These are phyloP conservation scores for Hypsibius dujardini DNA, from an alignment of 1,140 invertebrate genomes.

Conservation along the genomic window DNA sequence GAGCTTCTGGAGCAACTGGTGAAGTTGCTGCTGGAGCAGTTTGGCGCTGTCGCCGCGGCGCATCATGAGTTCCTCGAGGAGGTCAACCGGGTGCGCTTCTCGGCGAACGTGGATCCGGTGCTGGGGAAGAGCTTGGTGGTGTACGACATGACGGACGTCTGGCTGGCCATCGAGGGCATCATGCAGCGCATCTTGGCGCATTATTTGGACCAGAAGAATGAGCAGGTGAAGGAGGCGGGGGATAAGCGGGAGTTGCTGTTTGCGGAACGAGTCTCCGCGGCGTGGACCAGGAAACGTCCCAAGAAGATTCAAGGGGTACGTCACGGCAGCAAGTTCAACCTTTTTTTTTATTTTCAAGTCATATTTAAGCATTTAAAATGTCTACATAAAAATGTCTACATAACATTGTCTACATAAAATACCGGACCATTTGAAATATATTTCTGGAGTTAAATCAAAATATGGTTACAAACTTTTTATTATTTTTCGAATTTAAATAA, in stretches of 20 bases:
- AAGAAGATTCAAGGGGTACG: not conserved
- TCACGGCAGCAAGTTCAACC: too few species aligned
- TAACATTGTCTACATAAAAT: too few species aligned
- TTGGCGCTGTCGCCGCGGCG: not conserved
- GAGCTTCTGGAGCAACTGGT: slow-evolving; percentile 5
- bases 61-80: not conserved
- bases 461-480: too few species aligned
- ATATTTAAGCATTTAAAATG: too few species aligned
- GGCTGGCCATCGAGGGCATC: slow-evolving; percentile 10
- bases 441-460: too few species aligned
- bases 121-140: not conserved
- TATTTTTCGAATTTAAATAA: too few species aligned
- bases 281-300: slow-evolving; percentile 11
- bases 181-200: slow-evolving; percentile 15
- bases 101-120: slow-evolving; percentile 4
- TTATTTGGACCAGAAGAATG: slow-evolving; percentile 12
- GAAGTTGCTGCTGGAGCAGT: not conserved
- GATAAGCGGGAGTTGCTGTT: slow-evolving; percentile 3
- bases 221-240: not conserved
- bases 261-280: not conserved
- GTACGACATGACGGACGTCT: slow-evolving; percentile 14
- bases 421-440: too few species aligned
- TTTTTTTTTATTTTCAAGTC: too few species aligned
- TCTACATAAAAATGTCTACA: too few species aligned
- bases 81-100: not conserved